Percentiles rank a stretch among this genome's conserved stretches.
These are phyloP conservation scores for Fundulus diaphanus DNA, from an alignment of 2,797 vertebrate species.

Conservation along the genomic window DNA sequence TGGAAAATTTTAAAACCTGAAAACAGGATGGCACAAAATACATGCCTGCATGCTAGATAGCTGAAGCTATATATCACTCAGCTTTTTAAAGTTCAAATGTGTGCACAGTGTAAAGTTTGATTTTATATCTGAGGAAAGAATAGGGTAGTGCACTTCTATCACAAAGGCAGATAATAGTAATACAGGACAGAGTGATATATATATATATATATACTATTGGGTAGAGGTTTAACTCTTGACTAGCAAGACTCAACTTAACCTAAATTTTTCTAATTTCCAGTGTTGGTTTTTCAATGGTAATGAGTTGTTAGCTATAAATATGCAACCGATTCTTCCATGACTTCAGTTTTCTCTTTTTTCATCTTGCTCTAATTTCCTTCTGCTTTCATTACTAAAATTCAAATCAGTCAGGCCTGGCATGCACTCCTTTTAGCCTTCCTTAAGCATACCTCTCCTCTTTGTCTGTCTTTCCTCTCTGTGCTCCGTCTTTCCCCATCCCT, in stretches of 20 bases:
- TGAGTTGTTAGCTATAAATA: slow-evolving; percentile 12
- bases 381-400: slow-evolving; percentile 44
- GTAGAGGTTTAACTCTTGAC: slow-evolving; percentile 23
- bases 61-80: too few species aligned
- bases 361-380: slow-evolving; percentile 31
- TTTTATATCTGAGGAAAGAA: too few species aligned
- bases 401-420: slow-evolving; percentile 39
- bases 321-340: slow-evolving; percentile 26
- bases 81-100: too few species aligned
- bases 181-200: not conserved
- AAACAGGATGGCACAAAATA: too few species aligned
- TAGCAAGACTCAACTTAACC: slow-evolving; percentile 12
- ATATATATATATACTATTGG: too few species aligned
- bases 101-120: too few species aligned
- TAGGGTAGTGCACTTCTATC: too few species aligned
- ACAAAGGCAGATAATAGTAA: too few species aligned
- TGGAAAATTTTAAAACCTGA: too few species aligned
- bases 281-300: not conserved
- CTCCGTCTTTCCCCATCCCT: slow-evolving; percentile 68
- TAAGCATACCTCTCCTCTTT: slow-evolving; percentile 42
- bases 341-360: slow-evolving; percentile 10
- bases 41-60: too few species aligned
- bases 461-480: slow-evolving; percentile 33
- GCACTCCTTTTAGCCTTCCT: slow-evolving; percentile 31
- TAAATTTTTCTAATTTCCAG: slow-evolving; percentile 23